Evolutionary conservation across 2,888 invertebrate genomes (phyloP), one percentile per base, ranked within the genome.

Genomic region (Holacanthella duospinosa): DNA sequence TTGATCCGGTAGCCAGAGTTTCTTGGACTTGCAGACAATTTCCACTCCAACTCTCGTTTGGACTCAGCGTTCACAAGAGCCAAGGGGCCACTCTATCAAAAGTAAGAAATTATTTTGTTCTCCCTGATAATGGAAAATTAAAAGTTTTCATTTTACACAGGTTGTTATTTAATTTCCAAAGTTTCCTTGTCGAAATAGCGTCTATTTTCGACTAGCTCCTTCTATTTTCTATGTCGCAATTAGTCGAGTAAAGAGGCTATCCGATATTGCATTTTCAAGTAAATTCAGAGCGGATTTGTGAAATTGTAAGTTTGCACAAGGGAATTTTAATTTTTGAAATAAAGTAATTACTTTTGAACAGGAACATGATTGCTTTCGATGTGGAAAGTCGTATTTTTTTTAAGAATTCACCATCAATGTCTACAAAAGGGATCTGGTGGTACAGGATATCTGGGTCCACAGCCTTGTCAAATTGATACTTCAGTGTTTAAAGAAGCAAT

Each of bases 341-440:
- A n/a, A n/a, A n/a, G n/a, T n/a, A n/a, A n/a, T n/a, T n/a, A n/a
- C n/a, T n/a, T n/a, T n/a, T n/a, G n/a, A n/a, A n/a, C 36, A 48
- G 48, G 4, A 9, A 48, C 48, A 48, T 21, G 48, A 48, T 48
- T 48, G 48, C 21, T 48, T 21, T 4, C 12, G 21, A 9, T 48
- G 48, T 48, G 48, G 48, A n/a, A n/a, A 48, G 6, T 48, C 48
- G n/a, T n/a, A n/a, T n/a, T n/a, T n/a, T 48, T 48, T 48, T 21
- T 48, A n/a, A n/a, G n/a, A n/a, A n/a, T n/a, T n/a, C n/a, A n/a
- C n/a, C 21, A 9, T 21, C 19, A 9, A 21, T 48, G 48, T 21
- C 12, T 21, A 9, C 48, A 48, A 48, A 9, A 4, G 4, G 48
- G 48, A n/a, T 4, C 16, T 9, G 48, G 48, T 4, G 4, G 48